These are phyloP conservation scores for Gopherus evgoodei DNA, from an alignment of 2,113 vertebrate genomes.

Conservation along the genomic window DNA sequence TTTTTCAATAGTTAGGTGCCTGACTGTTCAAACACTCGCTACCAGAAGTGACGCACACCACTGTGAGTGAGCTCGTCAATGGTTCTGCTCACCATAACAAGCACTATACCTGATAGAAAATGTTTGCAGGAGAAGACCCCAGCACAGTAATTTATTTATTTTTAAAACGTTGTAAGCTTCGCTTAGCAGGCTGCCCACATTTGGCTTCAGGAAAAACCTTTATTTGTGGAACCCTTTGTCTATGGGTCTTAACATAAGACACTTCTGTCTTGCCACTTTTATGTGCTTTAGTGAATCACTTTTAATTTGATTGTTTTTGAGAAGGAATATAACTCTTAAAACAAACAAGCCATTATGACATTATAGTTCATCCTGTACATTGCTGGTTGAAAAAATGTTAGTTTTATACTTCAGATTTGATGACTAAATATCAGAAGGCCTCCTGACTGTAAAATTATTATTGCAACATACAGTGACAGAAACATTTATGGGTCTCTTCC, in stretches of 20 bases:
- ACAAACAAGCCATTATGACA: background rate
- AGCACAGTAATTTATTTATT: background rate
- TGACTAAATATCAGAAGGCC: background rate
- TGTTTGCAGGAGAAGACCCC: background rate
- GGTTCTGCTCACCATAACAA: background rate
- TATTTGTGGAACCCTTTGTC: background rate
- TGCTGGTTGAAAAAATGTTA: background rate
- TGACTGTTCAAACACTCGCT: background rate
- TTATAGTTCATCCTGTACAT: background rate
- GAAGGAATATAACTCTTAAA: background rate
- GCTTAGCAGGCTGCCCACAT: background rate
- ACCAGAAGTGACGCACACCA: background rate
- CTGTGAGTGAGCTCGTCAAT: background rate
- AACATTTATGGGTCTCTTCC: background rate
- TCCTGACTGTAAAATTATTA: background rate
- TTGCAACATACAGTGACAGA: background rate
- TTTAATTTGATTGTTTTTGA: background rate
- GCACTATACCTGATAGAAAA: background rate
- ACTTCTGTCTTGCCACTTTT: background rate
- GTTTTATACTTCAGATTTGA: background rate
- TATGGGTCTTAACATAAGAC: background rate
- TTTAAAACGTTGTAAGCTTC: background rate
- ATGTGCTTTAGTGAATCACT: background rate
- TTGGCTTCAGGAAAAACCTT: background rate
- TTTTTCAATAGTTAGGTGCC: background rate